Conservation (phyloP, 2,797 vertebrate species). For the Acipenser oxyrinchus region DNA sequence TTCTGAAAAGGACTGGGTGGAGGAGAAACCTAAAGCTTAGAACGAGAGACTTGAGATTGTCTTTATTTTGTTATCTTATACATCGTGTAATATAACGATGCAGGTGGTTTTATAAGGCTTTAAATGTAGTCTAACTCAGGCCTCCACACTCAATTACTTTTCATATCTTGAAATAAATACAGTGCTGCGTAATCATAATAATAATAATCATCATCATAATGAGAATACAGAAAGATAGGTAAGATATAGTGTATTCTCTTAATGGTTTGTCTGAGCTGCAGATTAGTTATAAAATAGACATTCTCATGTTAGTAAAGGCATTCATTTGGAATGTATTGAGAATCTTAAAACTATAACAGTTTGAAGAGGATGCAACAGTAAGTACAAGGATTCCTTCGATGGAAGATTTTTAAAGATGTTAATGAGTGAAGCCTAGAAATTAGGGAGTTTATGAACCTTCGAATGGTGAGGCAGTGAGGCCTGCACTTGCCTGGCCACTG, state of each 20-base stretch:
- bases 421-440: too few relatives aligned
- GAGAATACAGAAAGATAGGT: conserved; percentile 15
- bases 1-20: conserved; percentile 52
- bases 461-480: too few relatives aligned
- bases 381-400: too few relatives aligned
- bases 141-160: conserved; percentile 29
- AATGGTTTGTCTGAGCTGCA: conserved; percentile 24
- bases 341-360: too few relatives aligned
- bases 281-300: conserved; percentile 28
- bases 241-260: conserved; percentile 21
- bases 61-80: too few relatives aligned
- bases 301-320: conserved; percentile 48
- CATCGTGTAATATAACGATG: conserved; percentile 32
- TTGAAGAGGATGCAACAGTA: too few relatives aligned
- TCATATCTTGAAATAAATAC: conserved; percentile 13
- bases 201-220: conserved; percentile 13
- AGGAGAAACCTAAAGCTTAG: too few relatives aligned
- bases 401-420: too few relatives aligned
- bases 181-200: conserved; percentile 3
- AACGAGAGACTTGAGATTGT: too few relatives aligned
- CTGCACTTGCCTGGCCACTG: too few relatives aligned
- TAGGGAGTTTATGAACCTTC: too few relatives aligned
- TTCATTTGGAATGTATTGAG: conserved; percentile 62
- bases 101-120: conserved; percentile 49
- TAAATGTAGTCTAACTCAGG: conserved; percentile 31